Evolutionary conservation across 2,113 vertebrate genomes (phyloP).

Genomic region (Misgurnus anguillicaudatus): DNA sequence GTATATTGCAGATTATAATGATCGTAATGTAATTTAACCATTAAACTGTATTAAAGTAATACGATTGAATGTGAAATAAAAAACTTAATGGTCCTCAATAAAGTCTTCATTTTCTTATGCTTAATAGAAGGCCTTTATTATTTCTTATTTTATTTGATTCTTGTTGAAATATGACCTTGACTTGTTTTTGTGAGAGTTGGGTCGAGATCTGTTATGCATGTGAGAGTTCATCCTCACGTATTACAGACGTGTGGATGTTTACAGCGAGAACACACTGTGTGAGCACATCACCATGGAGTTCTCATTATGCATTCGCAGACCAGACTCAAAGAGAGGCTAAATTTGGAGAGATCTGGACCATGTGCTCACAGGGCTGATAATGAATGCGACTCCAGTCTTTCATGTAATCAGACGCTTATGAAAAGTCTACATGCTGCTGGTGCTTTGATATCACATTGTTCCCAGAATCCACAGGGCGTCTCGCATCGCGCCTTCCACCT

Average conservation of each 20-base stretch:
- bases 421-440: slow-evolving; percentile 52
- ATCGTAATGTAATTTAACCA: too few species aligned
- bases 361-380: slow-evolving; percentile 52
- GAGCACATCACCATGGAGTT: slow-evolving; percentile 28
- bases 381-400: slow-evolving; percentile 54
- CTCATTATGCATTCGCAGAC: slow-evolving; percentile 58
- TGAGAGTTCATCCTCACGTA: slow-evolving; percentile 36
- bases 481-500: slow-evolving; percentile 23
- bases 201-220: slow-evolving; percentile 8
- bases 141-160: background rate
- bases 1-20: too few species aligned
- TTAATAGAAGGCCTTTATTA: background rate
- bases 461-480: slow-evolving; percentile 52
- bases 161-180: background rate
- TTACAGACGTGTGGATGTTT: slow-evolving; percentile 51
- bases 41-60: too few species aligned
- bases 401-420: slow-evolving; percentile 67
- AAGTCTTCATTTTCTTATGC: too few species aligned
- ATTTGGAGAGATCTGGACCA: slow-evolving; percentile 57
- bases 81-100: too few species aligned
- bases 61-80: too few species aligned
- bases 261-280: slow-evolving; percentile 47
- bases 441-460: slow-evolving; percentile 60
- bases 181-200: background rate
- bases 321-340: slow-evolving; percentile 60